These are phyloP conservation scores for Zoanthus sansibaricus DNA, from an alignment of 92 coral and sea anemone species.

Conservation along the genomic window DNA sequence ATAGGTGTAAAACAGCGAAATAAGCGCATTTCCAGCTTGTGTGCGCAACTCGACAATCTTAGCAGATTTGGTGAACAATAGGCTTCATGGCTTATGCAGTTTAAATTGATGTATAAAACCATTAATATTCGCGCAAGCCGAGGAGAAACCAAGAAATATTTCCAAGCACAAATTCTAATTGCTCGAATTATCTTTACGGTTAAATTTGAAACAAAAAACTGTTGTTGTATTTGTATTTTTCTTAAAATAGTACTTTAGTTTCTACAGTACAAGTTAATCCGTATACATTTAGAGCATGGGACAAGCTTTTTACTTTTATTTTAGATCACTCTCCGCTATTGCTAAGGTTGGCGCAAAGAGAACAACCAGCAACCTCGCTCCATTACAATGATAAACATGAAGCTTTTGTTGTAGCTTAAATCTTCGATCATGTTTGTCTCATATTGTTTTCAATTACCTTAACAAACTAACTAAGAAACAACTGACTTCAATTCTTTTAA, in stretches of 20 bases:
- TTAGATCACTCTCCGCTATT: neutral
- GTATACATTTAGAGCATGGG: neutral
- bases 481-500: too few species aligned
- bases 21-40: too few species aligned
- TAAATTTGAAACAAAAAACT: neutral
- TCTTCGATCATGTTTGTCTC: too few species aligned
- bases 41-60: too few species aligned
- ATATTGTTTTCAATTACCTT: too few species aligned
- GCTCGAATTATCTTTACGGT: neutral
- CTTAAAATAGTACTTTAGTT: neutral
- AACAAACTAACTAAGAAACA: too few species aligned
- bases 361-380: too few species aligned
- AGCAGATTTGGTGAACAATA: too few species aligned
- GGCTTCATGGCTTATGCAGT: neutral
- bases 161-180: neutral
- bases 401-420: too few species aligned
- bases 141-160: neutral
- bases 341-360: too few species aligned
- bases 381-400: too few species aligned
- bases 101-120: neutral
- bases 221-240: neutral
- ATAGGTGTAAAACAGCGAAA: too few species aligned
- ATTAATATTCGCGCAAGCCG: neutral
- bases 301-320: neutral
- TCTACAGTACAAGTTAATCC: neutral